These are phyloP conservation scores for Luscinia megarhynchos DNA, from an alignment of 2,797 vertebrate species.

Conservation along the genomic window DNA sequence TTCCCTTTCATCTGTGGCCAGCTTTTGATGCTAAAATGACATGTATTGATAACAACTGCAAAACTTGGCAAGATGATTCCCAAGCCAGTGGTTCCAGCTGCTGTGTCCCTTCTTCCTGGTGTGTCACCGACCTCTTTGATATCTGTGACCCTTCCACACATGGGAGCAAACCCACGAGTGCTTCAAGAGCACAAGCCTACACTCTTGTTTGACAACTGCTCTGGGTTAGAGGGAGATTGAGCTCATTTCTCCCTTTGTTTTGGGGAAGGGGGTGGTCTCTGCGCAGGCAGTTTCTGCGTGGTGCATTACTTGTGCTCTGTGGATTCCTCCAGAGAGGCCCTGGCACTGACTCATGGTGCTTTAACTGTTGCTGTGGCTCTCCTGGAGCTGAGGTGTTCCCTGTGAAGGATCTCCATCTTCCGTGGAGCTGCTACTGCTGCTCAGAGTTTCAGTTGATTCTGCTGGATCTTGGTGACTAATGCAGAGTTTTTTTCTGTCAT, in stretches of 20 bases:
- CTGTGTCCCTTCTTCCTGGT: not conserved
- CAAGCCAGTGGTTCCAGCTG: not conserved
- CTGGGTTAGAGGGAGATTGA: not conserved
- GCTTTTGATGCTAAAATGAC: not conserved
- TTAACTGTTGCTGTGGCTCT: not conserved
- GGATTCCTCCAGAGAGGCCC: not conserved
- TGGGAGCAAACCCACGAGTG: not conserved
- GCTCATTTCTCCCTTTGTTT: slow-evolving; percentile 6
- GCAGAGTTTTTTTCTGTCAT: not conserved
- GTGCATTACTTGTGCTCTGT: not conserved
- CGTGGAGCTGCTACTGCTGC: not conserved
- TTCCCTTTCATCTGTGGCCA: not conserved
- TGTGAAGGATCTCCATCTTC: not conserved
- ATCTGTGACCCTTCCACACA: not conserved
- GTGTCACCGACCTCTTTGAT: not conserved
- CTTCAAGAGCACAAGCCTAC: not conserved
- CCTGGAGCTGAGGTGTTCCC: not conserved
- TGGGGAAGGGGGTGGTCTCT: slow-evolving; percentile 13
- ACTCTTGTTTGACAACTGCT: not conserved
- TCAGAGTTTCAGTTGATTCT: not conserved
- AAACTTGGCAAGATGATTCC: not conserved
- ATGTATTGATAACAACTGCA: not conserved
- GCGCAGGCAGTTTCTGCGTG: not conserved
- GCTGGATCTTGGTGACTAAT: not conserved
- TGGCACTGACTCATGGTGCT: not conserved